Conservation (phyloP, 2,888 invertebrate genomes). For the Notocelia uddmanniana region DNA sequence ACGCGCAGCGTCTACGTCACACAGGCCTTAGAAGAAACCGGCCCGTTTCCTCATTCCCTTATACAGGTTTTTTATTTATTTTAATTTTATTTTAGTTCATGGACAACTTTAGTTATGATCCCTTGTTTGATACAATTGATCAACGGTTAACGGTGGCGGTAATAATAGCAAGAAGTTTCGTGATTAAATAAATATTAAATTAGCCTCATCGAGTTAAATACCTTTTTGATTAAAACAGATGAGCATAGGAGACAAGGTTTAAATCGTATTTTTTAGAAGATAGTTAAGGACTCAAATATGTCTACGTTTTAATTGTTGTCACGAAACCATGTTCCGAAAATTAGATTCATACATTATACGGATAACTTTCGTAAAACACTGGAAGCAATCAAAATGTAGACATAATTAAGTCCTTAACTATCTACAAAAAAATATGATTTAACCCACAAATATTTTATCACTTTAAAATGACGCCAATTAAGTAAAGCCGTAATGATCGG, state of each 20-base stretch:
- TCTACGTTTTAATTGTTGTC: too few relatives aligned
- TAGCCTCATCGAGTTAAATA: not conserved
- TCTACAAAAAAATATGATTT: too few relatives aligned
- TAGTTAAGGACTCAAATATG: too few relatives aligned
- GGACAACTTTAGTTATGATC: slow-evolving; percentile 10
- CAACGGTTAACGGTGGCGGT: slow-evolving; percentile 4
- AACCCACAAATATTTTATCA: not conserved
- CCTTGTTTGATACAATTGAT: not conserved
- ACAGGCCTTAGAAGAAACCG: slow-evolving; percentile 91
- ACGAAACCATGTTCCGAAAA: too few relatives aligned
- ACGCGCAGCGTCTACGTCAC: slow-evolving; percentile 89
- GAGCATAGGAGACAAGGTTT: too few relatives aligned
- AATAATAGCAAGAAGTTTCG: not conserved
- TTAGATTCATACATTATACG: too few relatives aligned
- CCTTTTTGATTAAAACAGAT: too few relatives aligned
- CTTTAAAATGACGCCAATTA: not conserved
- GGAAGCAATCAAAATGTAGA: too few relatives aligned
- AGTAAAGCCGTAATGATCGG: not conserved
- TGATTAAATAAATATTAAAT: not conserved
- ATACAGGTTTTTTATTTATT: slow-evolving; percentile 88
- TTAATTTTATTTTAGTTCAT: slow-evolving; percentile 52
- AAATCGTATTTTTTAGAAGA: too few relatives aligned
- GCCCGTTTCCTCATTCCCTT: slow-evolving; percentile 89
- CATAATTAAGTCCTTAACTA: too few relatives aligned
- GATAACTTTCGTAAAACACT: too few relatives aligned